These are phyloP conservation scores for Prosopocoilus inquinatus DNA, from an alignment of 2,888 invertebrate genomes.

Conservation along the genomic window DNA sequence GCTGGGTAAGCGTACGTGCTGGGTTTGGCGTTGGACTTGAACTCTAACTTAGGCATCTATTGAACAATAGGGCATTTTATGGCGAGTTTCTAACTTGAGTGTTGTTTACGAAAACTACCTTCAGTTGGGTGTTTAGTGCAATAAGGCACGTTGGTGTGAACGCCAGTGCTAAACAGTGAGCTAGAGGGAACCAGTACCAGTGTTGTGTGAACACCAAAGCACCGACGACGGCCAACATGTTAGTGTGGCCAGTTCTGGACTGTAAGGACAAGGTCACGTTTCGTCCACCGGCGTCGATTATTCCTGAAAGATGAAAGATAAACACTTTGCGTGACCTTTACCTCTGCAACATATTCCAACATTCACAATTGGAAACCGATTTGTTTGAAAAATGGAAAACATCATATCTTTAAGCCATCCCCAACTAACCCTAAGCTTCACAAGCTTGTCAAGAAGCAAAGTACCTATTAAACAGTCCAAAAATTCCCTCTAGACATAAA, in stretches of 20 bases:
- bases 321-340: no score
- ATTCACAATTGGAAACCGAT: no score
- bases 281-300: slow-evolving; percentile 84
- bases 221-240: slow-evolving; percentile 95
- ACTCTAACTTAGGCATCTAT: slow-evolving; percentile 85
- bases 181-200: slow-evolving; percentile 99
- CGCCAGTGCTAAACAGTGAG: slow-evolving; percentile 91
- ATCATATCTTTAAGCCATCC: no score
- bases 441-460: no score
- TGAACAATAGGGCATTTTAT: no score
- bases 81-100: no score
- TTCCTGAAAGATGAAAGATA: slow-evolving; percentile 39
- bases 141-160: slow-evolving; percentile 96
- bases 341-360: no score
- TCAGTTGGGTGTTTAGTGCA: slow-evolving; percentile 87
- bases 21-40: slow-evolving; percentile 90
- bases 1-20: slow-evolving; percentile 96
- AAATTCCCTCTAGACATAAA: no score
- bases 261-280: slow-evolving; percentile 95
- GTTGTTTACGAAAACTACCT: slow-evolving; percentile 38
- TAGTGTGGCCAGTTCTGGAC: slow-evolving; percentile 94
- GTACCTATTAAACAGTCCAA: no score
- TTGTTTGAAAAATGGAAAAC: no score
- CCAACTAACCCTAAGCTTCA: no score
- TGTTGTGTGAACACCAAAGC: slow-evolving; percentile 97